These are phyloP conservation scores for Hyppa rectilinea DNA, from an alignment of 2,888 invertebrate species.

Conservation along the genomic window DNA sequence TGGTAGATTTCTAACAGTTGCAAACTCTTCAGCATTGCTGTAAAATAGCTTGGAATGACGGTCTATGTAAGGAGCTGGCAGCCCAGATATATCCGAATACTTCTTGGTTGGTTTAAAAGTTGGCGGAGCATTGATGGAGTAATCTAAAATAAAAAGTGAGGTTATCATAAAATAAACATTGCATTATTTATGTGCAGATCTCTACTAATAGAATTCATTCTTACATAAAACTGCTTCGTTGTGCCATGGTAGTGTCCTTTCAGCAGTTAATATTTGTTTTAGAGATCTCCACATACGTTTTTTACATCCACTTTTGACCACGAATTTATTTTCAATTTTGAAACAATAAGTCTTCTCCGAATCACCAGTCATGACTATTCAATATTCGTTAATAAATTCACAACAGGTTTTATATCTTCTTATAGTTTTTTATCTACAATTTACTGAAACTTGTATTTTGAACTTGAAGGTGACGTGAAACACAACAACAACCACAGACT, in stretches of 20 bases:
- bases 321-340: slow-evolving; percentile 88
- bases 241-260: slow-evolving; percentile 94
- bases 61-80: slow-evolving; percentile 97
- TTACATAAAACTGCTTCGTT: slow-evolving; percentile 94
- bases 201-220: slow-evolving; percentile 57
- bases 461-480: neutral
- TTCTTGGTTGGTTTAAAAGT: slow-evolving; percentile 97
- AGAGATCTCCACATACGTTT: slow-evolving; percentile 96
- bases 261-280: slow-evolving; percentile 96
- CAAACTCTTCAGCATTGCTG: slow-evolving; percentile 96
- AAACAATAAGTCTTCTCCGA: slow-evolving; percentile 82
- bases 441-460: neutral
- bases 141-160: slow-evolving; percentile 90
- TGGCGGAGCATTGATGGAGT: slow-evolving; percentile 97
- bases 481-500: neutral
- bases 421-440: neutral
- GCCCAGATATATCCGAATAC: slow-evolving; percentile 97
- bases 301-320: slow-evolving; percentile 92
- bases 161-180: slow-evolving; percentile 12
- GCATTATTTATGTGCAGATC: neutral
- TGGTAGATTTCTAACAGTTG: slow-evolving; percentile 95
- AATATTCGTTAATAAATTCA: neutral
- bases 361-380: slow-evolving; percentile 77
- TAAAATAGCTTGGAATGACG: slow-evolving; percentile 97
- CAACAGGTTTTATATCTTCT: neutral